A percentile compares a stretch with the other conserved stretches of the same genome.
Conservation (phyloP, 2,888 invertebrate genomes). For the Drosophila picticornis region DNA sequence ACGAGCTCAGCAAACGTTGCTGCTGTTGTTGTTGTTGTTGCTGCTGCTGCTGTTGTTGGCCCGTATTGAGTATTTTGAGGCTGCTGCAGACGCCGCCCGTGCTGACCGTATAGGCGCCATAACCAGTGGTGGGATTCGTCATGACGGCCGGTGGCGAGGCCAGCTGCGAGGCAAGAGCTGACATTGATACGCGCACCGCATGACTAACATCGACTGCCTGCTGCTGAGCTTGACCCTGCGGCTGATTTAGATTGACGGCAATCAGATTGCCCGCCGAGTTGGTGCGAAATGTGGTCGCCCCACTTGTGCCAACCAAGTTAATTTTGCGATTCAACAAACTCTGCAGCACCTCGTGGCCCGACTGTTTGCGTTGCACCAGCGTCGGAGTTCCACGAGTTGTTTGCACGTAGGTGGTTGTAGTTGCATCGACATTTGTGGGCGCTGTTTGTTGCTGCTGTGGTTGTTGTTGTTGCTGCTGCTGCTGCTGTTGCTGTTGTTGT, state of each 20-base stretch:
- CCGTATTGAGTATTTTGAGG: constrained; percentile 78
- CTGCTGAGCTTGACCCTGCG: constrained; percentile 49
- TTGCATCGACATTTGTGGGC: constrained; percentile 63
- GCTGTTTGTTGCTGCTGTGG: constrained; percentile 71
- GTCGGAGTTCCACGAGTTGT: constrained; percentile 69
- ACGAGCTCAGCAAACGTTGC: constrained; percentile 84
- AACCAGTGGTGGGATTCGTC: constrained; percentile 83
- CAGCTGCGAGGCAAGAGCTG: constrained; percentile 85
- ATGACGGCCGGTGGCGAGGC: constrained; percentile 85
- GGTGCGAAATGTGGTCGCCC: constrained; percentile 79
- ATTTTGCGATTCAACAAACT: constrained; percentile 84
- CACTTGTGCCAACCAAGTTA: constrained; percentile 76
- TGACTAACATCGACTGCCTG: constrained; percentile 62
- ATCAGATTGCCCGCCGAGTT: constrained; percentile 84
- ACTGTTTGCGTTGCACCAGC: constrained; percentile 78
- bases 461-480: constrained; percentile 76
- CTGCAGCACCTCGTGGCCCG: constrained; percentile 83
- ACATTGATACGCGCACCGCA: constrained; percentile 85
- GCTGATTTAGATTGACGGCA: constrained; percentile 69
- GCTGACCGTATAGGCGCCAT: constrained; percentile 81
- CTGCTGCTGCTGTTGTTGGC: constrained; percentile 77
- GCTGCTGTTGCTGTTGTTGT: constrained; percentile 74
- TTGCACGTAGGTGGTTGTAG: constrained; percentile 78
- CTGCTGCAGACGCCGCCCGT: constrained; percentile 66
- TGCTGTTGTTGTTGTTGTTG: constrained; percentile 78